phyloP scores from a whole-genome alignment of 2,888 invertebrate species.

The Agonopterix subpropinquella region DNA sequence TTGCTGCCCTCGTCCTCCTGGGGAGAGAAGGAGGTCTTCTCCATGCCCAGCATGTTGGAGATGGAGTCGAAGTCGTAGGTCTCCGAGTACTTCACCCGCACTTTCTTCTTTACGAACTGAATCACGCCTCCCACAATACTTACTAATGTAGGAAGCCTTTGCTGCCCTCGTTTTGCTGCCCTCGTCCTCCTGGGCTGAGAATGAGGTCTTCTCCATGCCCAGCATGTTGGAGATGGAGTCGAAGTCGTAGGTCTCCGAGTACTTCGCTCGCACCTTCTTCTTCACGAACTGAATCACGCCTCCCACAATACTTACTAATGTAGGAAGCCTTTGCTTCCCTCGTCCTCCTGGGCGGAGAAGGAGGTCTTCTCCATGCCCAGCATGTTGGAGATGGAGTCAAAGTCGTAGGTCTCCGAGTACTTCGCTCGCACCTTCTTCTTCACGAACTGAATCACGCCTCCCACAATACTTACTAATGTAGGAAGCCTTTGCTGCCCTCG shows the following conservation, averaged over 20 bases:
- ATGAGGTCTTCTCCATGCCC: constrained; percentile 97
- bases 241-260: constrained; percentile 97
- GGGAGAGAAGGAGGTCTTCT: constrained; percentile 91
- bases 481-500: constrained; percentile 83
- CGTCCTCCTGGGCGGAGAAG: constrained; percentile 89
- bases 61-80: constrained; percentile 98
- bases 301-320: constrained; percentile 84
- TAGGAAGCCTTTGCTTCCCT: constrained; percentile 83
- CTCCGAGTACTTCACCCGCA: constrained; percentile 96
- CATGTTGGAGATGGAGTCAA: constrained; percentile 95
- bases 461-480: constrained; percentile 85
- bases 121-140: too few species aligned
- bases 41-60: constrained; percentile 97
- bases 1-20: constrained; percentile 87
- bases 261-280: constrained; percentile 98
- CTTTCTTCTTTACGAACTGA: constrained; percentile 99
- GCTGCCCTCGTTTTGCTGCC: constrained; percentile 81
- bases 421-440: constrained; percentile 99
- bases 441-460: too few species aligned
- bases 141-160: constrained; percentile 87
- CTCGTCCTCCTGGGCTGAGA: constrained; percentile 88
- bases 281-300: too few species aligned
- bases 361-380: constrained; percentile 98
- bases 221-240: constrained; percentile 96
- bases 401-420: constrained; percentile 98